phyloP scores from a whole-genome alignment of 2,113 vertebrate genomes.

The Jacana jacana region DNA sequence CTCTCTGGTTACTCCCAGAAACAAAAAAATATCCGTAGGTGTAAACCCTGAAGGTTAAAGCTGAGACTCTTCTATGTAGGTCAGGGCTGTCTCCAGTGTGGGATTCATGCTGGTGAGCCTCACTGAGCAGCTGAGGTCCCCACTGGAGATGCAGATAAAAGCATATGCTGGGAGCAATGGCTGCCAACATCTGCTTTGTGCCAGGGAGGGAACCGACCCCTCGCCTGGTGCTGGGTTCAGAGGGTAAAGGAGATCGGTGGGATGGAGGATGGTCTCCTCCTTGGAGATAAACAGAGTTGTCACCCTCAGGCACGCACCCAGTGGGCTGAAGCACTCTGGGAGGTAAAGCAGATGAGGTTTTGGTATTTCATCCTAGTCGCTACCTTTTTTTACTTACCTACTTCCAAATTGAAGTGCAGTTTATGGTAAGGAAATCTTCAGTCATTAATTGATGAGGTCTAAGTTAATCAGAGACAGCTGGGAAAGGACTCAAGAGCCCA shows the following conservation, averaged over 20 bases:
- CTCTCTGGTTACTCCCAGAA: not conserved
- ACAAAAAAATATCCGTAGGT: not conserved
- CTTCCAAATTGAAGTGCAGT: not conserved
- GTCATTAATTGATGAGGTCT: not conserved
- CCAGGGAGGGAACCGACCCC: not conserved
- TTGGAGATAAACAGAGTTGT: rapidly evolving
- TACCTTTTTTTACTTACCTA: not conserved
- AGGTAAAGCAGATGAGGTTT: not conserved
- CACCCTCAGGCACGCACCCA: not conserved
- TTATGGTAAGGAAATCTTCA: not conserved
- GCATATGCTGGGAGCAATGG: rapidly evolving
- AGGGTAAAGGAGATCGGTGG: rapidly evolving
- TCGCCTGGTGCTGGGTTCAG: not conserved
- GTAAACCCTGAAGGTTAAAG: not conserved
- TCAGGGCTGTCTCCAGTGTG: not conserved
- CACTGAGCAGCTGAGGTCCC: not conserved
- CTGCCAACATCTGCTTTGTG: not conserved
- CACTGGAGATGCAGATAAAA: not conserved
- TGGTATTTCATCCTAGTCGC: not conserved
- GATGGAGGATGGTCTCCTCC: not conserved
- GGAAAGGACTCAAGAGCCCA: not conserved
- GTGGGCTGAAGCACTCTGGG: not conserved
- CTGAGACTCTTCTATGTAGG: not conserved
- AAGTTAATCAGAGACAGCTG: not conserved
- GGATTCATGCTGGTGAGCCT: rapidly evolving